phyloP scores from a whole-genome alignment of 2,888 invertebrate species.

The Trissoscelio sp. region DNA sequence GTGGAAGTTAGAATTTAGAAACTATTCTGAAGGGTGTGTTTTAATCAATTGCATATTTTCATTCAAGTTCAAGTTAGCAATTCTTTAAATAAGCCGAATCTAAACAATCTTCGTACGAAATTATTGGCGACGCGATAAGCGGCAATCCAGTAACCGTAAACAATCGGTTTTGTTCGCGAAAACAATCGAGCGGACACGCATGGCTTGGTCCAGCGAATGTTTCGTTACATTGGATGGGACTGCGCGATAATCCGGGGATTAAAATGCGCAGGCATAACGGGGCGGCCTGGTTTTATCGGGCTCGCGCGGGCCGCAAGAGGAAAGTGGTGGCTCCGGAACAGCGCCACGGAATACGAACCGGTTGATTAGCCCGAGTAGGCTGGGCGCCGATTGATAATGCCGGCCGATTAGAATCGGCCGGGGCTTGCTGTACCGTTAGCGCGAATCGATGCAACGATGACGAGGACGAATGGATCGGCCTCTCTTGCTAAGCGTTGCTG shows the following conservation, averaged over 20 bases:
- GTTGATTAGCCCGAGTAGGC: slow-evolving; percentile 38
- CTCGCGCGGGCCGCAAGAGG: not conserved
- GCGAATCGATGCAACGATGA: slow-evolving; percentile 30
- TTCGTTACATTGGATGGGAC: slow-evolving; percentile 34
- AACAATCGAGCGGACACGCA: slow-evolving; percentile 41
- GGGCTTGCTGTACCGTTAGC: slow-evolving; percentile 19
- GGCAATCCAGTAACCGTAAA: slow-evolving; percentile 27
- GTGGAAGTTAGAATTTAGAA: too few species aligned
- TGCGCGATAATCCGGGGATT: slow-evolving; percentile 44
- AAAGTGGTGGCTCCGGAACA: slow-evolving; percentile 19
- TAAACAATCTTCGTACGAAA: not conserved
- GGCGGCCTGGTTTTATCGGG: slow-evolving; percentile 37
- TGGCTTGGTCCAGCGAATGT: slow-evolving; percentile 29
- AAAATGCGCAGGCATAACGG: slow-evolving; percentile 41
- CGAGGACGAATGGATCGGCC: slow-evolving; percentile 18
- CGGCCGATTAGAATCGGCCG: slow-evolving; percentile 37
- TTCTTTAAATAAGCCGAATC: too few species aligned
- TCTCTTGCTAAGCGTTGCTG: not conserved
- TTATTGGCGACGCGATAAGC: slow-evolving; percentile 14
- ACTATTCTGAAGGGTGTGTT: too few species aligned
- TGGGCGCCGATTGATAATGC: slow-evolving; percentile 40
- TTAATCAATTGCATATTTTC: too few species aligned
- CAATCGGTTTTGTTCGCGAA: slow-evolving; percentile 46
- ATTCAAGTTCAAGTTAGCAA: too few species aligned
- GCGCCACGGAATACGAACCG: slow-evolving; percentile 32